Evolutionary conservation across 1,140 invertebrate genomes (phyloP), one percentile per base, ranked within the genome.

Genomic region (Drosophila prosaltans): DNA sequence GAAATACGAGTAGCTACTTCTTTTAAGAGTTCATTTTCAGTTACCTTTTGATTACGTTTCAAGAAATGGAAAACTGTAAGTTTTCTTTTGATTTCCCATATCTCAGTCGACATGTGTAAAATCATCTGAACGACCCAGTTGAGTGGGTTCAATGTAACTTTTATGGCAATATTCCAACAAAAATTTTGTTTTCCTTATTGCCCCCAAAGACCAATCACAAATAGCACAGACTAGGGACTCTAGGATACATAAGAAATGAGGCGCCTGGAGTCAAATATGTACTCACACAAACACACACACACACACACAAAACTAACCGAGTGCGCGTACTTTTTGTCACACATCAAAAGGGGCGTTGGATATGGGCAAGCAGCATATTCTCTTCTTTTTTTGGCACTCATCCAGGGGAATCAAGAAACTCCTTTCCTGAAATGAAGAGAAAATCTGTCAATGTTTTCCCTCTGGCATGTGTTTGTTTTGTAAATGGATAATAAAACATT

Each of bases 111-210:
- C 45, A 51, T 51, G 21, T 26, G 21, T 9, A 26, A 8, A 51
- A 51, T 51, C 45, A 51, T 21, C 26, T 51, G 21, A 51, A 51
- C 21, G 45, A 51, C 24, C 21, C 9, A 21, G 39, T 58, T 39
- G n/a, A 59, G 39, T 11, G 62, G 65, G 57, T 81, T 72, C 57
- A 78, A 72, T 68, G 68, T 74, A 66, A 69, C 67, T 69, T 67
- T 72, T 36, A 65, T 67, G 43, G 43, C 70, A 58, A 58, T 59
- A 59, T 80, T 61, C 65, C 61, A 32, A 51, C 43, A 55, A 59
- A 81, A 72, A 2, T 81, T 85, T 59, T 78, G 28, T 40, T 62
- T 79, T 88, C 59, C 72, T 69, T 78, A 79, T 82, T 86, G 79
- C 74, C 59, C 70, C 45, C 21, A 16, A 72, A 67, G 84, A 79